Evolutionary conservation across 2,888 invertebrate species (phyloP).

Genomic region (Lasius fuliginosus): DNA sequence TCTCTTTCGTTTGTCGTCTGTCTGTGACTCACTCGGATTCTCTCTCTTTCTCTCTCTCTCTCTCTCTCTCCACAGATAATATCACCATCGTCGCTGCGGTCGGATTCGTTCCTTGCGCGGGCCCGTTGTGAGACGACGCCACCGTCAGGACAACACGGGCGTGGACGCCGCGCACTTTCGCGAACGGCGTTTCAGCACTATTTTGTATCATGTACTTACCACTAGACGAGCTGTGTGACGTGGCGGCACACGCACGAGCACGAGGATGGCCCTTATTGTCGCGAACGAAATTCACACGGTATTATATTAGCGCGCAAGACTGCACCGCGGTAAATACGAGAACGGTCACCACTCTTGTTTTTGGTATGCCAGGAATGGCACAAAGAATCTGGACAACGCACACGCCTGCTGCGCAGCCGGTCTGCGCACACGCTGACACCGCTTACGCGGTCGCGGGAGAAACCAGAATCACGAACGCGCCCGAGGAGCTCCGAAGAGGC

Average conservation of each 20-base stretch:
- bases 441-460: slow-evolving; percentile 87
- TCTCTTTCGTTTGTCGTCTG: slow-evolving; percentile 49
- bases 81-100: slow-evolving; percentile 74
- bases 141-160: slow-evolving; percentile 74
- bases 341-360: slow-evolving; percentile 87
- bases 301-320: slow-evolving; percentile 79
- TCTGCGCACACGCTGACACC: slow-evolving; percentile 93
- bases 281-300: slow-evolving; percentile 84
- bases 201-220: slow-evolving; percentile 89
- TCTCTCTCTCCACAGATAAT: slow-evolving; percentile 64
- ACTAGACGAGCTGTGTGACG: slow-evolving; percentile 88
- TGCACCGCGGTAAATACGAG: slow-evolving; percentile 86
- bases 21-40: slow-evolving; percentile 30
- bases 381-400: slow-evolving; percentile 99
- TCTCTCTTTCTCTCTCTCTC: slow-evolving; percentile 59
- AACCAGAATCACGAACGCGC: slow-evolving; percentile 84
- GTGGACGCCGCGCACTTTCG: slow-evolving; percentile 76
- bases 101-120: slow-evolving; percentile 74
- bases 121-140: slow-evolving; percentile 75
- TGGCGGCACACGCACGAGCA: slow-evolving; percentile 80
- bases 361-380: slow-evolving; percentile 98
- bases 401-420: slow-evolving; percentile 93
- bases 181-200: slow-evolving; percentile 60
- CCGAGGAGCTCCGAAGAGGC: slow-evolving; percentile 75
- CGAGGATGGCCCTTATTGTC: slow-evolving; percentile 72